Conservation (phyloP, 2,797 vertebrate genomes). For the Odontamblyopus lacepedii region DNA sequence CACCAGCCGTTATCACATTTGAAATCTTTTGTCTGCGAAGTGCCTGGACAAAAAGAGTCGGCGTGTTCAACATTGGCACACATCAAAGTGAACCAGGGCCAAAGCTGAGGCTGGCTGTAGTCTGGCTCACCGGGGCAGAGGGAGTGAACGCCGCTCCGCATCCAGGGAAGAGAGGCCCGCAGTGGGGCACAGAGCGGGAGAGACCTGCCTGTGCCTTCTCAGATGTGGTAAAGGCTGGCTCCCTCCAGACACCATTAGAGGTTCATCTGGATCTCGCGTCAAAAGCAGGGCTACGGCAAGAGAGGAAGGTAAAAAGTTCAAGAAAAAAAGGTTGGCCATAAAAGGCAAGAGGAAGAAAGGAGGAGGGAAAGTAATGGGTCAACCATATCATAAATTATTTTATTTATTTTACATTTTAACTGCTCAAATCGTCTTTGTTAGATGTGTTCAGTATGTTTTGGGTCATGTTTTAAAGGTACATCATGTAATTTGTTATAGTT, state of each 20-base stretch:
- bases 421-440: neutral
- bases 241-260: conserved; percentile 77
- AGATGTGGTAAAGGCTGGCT: conserved; percentile 78
- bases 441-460: neutral
- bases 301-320: conserved; percentile 20
- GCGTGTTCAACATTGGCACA: conserved; percentile 68
- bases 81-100: conserved; percentile 66
- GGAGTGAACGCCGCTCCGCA: conserved; percentile 45
- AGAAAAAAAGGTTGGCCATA: conserved; percentile 18
- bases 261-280: conserved; percentile 52
- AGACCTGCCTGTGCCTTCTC: conserved; percentile 67
- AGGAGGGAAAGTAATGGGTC: neutral
- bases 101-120: conserved; percentile 36
- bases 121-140: conserved; percentile 38
- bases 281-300: conserved; percentile 20
- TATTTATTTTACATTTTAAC: neutral
- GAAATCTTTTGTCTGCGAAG: conserved; percentile 56
- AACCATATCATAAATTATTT: neutral
- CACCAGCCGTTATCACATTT: conserved; percentile 44
- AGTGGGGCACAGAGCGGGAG: conserved; percentile 58
- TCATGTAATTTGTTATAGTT: too few species aligned
- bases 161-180: conserved; percentile 41
- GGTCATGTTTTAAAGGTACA: neutral
- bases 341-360: conserved; percentile 22
- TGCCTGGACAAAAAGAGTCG: conserved; percentile 58